Conservation (phyloP, 2,113 vertebrate genomes). For the Pterocles gutturalis region DNA sequence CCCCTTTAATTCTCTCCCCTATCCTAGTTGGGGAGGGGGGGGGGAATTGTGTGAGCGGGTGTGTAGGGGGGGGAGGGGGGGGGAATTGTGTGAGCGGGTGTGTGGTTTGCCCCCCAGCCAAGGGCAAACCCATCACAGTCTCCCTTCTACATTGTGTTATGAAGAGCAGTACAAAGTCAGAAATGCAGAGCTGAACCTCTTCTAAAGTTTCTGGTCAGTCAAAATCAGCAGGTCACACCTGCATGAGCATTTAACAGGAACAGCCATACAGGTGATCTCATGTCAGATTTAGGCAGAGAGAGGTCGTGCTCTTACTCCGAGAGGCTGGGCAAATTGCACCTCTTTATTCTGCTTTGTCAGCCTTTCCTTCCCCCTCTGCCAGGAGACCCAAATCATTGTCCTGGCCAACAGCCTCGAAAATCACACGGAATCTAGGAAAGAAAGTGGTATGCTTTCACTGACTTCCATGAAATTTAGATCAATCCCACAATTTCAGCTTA, state of each 20-base stretch:
- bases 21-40: too few relatives aligned
- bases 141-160: not conserved
- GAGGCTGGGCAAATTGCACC: not conserved
- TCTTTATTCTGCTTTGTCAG: not conserved
- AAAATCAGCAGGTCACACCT: not conserved
- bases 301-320: not conserved
- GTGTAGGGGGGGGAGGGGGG: too few relatives aligned
- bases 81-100: too few relatives aligned
- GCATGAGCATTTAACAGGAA: not conserved
- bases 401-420: not conserved
- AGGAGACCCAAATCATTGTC: not conserved
- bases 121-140: too few relatives aligned
- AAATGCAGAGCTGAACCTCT: not conserved
- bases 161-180: fast-evolving
- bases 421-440: not conserved
- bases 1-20: too few relatives aligned
- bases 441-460: not conserved
- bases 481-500: not conserved
- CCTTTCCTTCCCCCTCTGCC: not conserved
- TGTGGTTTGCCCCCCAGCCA: too few relatives aligned
- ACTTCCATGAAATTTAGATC: not conserved
- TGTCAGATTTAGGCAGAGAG: not conserved
- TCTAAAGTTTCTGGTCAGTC: not conserved
- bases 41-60: too few relatives aligned
- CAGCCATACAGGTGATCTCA: not conserved